A percentile compares a stretch with the other conserved stretches of the same genome.
These are phyloP conservation scores for Ariolimax columbianus DNA, from an alignment of 2,888 invertebrate species.

Conservation along the genomic window DNA sequence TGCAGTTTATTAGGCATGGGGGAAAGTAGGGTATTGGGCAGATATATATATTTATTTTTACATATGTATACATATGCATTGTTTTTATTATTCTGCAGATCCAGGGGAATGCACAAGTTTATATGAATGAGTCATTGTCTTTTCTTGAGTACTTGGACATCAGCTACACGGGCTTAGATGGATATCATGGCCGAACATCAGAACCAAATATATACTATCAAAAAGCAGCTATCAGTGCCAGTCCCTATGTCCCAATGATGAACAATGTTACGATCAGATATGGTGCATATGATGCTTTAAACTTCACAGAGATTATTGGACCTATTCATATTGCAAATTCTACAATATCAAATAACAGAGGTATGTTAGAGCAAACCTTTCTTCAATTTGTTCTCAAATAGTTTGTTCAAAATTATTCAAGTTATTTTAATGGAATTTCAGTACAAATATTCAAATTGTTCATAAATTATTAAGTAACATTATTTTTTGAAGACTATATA, in stretches of 20 bases:
- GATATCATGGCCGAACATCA: slow-evolving; percentile 59
- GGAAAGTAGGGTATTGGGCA: no score
- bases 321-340: slow-evolving; percentile 69
- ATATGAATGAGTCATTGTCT: slow-evolving; percentile 87
- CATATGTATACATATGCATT: no score
- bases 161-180: slow-evolving; percentile 81
- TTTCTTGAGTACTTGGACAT: slow-evolving; percentile 87
- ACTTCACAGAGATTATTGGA: slow-evolving; percentile 71
- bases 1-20: no score
- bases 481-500: no score
- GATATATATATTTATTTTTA: no score
- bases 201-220: slow-evolving; percentile 63
- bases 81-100: background rate
- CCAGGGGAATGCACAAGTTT: slow-evolving; percentile 75
- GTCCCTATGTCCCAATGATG: slow-evolving; percentile 87
- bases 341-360: slow-evolving; percentile 86
- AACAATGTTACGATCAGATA: slow-evolving; percentile 89
- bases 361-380: slow-evolving; percentile 75
- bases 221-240: slow-evolving; percentile 76
- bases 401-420: background rate
- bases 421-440: no score
- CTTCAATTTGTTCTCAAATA: background rate
- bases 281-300: slow-evolving; percentile 90
- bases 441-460: no score
- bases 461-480: no score